Conservation (phyloP, 1,140 invertebrate species). For the Bombus impatiens region DNA sequence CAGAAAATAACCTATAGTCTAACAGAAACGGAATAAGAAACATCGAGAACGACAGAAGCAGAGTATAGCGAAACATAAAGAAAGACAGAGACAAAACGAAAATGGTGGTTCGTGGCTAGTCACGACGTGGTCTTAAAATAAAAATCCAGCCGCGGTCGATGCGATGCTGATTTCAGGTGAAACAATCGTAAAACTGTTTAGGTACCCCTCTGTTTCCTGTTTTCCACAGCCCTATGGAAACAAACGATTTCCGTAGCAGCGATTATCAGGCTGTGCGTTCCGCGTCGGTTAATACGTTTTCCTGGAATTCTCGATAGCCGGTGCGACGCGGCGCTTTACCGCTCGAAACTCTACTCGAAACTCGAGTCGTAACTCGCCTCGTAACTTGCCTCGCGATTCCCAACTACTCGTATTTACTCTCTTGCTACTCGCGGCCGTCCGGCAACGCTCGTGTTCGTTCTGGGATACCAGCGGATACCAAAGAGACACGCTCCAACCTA, state of each 20-base stretch:
- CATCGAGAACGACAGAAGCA: neutral
- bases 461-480: neutral
- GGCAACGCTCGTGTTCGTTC: neutral
- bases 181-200: neutral
- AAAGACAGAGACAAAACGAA: neutral
- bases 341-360: neutral
- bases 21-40: neutral
- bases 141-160: neutral
- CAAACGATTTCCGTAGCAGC: constrained; percentile 31
- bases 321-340: neutral
- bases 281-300: constrained; percentile 35
- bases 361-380: neutral
- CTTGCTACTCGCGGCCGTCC: neutral
- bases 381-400: too few relatives aligned
- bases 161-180: neutral
- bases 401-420: too few relatives aligned
- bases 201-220: neutral
- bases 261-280: constrained; percentile 12
- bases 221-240: neutral
- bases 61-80: neutral
- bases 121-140: neutral
- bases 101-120: neutral
- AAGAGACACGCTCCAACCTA: neutral
- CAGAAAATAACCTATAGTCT: neutral
- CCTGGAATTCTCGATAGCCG: constrained; percentile 28